Conservation (phyloP, 2,113 vertebrate genomes). For the Mola mola region DNA sequence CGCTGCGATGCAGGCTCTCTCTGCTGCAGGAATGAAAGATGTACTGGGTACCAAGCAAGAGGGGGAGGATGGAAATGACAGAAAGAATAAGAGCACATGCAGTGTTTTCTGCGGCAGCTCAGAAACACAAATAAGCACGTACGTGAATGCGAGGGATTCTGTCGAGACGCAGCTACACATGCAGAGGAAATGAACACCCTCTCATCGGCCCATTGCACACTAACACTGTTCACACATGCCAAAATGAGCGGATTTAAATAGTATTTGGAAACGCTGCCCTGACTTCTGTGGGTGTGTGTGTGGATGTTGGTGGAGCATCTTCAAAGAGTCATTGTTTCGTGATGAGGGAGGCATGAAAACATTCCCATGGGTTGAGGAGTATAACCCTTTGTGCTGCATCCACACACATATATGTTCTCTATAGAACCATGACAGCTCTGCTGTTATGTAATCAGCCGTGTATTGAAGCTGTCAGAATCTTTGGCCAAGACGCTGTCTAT, state of each 20-base stretch:
- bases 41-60: constrained; percentile 12
- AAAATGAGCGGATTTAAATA: constrained; percentile 52
- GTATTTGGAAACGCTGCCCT: constrained; percentile 55
- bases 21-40: constrained; percentile 12
- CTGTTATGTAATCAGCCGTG: constrained; percentile 58
- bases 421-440: constrained; percentile 47
- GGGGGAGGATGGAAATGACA: constrained; percentile 12
- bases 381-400: constrained; percentile 39
- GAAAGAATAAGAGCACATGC: neutral
- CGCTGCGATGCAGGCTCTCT: constrained; percentile 7
- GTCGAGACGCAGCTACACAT: constrained; percentile 8
- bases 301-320: constrained; percentile 47
- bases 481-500: constrained; percentile 48
- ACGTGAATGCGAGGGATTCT: neutral
- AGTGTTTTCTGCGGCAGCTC: neutral
- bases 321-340: constrained; percentile 60
- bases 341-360: constrained; percentile 45
- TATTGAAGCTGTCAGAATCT: constrained; percentile 56
- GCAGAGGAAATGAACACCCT: constrained; percentile 17
- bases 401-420: constrained; percentile 41
- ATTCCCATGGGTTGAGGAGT: constrained; percentile 48
- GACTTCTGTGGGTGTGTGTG: constrained; percentile 57
- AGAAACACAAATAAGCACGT: neutral
- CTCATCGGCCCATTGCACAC: constrained; percentile 11
- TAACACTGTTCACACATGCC: constrained; percentile 38